Conservation (phyloP, 1,140 invertebrate genomes). For the Pseudomyrmex gracilis region DNA sequence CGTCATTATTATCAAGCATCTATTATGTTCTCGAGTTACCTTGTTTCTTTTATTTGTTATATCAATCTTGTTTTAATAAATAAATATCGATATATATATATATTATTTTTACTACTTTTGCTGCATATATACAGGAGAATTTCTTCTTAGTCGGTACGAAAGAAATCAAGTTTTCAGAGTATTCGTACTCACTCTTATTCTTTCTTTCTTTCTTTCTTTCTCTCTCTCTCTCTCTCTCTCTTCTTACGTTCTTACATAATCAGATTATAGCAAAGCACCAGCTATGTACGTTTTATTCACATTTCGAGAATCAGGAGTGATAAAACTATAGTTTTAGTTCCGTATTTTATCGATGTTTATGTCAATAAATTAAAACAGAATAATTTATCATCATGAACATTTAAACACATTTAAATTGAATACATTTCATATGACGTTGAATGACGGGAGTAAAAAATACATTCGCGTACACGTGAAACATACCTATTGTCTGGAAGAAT, state of each 20-base stretch:
- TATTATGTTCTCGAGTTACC: slow-evolving; percentile 3
- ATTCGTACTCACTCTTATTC: slow-evolving; percentile 11
- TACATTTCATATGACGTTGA: background rate
- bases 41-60: slow-evolving; percentile 12
- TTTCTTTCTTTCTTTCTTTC: too few relatives aligned
- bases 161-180: slow-evolving; percentile 10
- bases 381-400: background rate
- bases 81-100: slow-evolving; percentile 16
- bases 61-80: slow-evolving; percentile 13
- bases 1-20: background rate
- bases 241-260: background rate
- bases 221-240: too few relatives aligned
- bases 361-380: background rate
- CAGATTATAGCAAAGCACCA: slow-evolving; percentile 30
- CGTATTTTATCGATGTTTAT: background rate
- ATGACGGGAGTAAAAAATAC: slow-evolving; percentile 6
- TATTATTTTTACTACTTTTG: background rate
- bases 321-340: background rate
- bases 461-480: background rate
- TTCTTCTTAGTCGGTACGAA: slow-evolving; percentile 8
- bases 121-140: slow-evolving; percentile 15
- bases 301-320: background rate
- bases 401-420: too few relatives aligned
- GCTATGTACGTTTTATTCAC: slow-evolving; percentile 15
- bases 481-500: background rate